Evolutionary conservation across 1,140 invertebrate species (phyloP).

Genomic region (Panulirus ornatus): DNA sequence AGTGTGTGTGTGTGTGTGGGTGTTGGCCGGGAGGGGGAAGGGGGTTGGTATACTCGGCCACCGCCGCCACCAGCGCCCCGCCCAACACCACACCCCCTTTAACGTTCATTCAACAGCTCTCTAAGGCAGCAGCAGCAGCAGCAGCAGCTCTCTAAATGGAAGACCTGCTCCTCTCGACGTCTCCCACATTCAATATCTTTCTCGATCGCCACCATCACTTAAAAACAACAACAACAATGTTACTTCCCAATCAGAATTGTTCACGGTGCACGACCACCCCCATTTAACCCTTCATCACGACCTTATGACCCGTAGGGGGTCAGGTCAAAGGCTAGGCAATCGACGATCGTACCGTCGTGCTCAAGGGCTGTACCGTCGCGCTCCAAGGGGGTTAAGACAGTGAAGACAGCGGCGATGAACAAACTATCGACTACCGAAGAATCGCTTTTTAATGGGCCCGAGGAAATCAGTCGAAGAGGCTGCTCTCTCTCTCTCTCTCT

Average conservation of each 20-base stretch:
- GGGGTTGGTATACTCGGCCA: background rate
- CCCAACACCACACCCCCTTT: background rate
- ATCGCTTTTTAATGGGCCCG: background rate
- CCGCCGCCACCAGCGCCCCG: background rate
- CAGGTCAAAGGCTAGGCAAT: too few relatives aligned
- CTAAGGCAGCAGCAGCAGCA: background rate
- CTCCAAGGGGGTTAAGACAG: too few relatives aligned
- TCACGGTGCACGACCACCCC: too few relatives aligned
- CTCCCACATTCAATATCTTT: background rate
- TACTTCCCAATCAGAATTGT: too few relatives aligned
- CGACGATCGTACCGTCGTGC: too few relatives aligned
- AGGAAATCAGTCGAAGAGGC: background rate
- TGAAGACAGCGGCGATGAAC: too few relatives aligned
- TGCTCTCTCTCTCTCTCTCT: background rate
- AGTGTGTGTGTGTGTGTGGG: too few relatives aligned
- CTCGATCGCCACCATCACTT: background rate
- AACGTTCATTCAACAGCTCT: background rate
- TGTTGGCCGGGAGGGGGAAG: too few relatives aligned
- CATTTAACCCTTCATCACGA: too few relatives aligned
- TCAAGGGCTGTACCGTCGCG: too few relatives aligned
- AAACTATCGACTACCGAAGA: background rate
- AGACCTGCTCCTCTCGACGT: background rate
- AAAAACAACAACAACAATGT: too few relatives aligned
- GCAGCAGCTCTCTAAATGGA: background rate
- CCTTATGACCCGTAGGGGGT: too few relatives aligned